phyloP scores from a whole-genome alignment of 1,140 invertebrate species.

The Hesperophylax magnus region DNA sequence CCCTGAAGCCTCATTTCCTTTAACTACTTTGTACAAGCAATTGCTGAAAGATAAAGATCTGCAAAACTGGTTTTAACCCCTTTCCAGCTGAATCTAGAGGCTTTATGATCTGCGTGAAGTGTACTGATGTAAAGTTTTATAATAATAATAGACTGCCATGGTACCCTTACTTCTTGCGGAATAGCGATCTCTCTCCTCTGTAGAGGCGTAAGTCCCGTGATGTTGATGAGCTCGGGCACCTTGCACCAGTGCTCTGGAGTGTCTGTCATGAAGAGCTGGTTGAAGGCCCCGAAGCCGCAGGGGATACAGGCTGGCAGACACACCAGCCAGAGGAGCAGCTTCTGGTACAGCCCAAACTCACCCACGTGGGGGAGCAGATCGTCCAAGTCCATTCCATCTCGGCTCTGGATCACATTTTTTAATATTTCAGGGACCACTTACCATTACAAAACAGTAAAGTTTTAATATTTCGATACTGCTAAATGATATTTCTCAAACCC shows the following conservation, averaged over 20 bases:
- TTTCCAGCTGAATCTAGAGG: too few species aligned
- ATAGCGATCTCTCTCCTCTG: slow-evolving; percentile 77
- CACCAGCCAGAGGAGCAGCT: slow-evolving; percentile 87
- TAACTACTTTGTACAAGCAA: too few species aligned
- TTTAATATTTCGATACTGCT: background rate
- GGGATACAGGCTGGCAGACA: slow-evolving; percentile 90
- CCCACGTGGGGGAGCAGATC: slow-evolving; percentile 88
- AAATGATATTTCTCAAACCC: background rate
- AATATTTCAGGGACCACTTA: background rate
- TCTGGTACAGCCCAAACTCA: slow-evolving; percentile 90
- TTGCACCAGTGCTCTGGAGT: slow-evolving; percentile 86
- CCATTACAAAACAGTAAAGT: background rate
- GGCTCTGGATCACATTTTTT: slow-evolving; percentile 11
- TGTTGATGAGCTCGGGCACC: slow-evolving; percentile 76
- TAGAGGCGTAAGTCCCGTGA: slow-evolving; percentile 68
- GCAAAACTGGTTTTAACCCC: too few species aligned
- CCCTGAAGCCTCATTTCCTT: too few species aligned
- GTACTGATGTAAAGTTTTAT: too few species aligned
- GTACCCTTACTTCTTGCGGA: slow-evolving; percentile 69
- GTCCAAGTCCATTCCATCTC: slow-evolving; percentile 78
- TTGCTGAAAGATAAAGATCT: too few species aligned
- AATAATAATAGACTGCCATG: background rate
- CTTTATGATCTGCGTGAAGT: too few species aligned
- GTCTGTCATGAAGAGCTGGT: slow-evolving; percentile 90
- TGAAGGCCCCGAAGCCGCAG: slow-evolving; percentile 92